Evolutionary conservation across 1,140 invertebrate genomes (phyloP).

Genomic region (Penaeus japonicus): DNA sequence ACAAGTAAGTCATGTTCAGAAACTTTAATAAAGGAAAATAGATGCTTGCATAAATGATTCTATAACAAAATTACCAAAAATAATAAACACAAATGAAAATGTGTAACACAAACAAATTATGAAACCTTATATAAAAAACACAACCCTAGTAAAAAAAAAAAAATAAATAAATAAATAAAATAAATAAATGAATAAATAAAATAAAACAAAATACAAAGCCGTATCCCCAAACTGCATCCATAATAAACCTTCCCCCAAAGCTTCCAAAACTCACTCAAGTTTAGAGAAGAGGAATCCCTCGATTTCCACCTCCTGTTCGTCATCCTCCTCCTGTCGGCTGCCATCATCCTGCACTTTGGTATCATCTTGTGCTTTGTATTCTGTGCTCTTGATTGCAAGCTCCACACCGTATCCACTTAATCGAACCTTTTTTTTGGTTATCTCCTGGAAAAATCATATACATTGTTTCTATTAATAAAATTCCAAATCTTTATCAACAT

Average conservation of each 20-base stretch:
- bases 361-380: constrained; percentile 96
- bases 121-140: no score
- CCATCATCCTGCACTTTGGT: constrained; percentile 66
- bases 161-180: not conserved
- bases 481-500: no score
- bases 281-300: constrained; percentile 87
- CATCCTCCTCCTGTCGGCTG: constrained; percentile 69
- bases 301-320: constrained; percentile 74
- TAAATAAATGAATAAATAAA: no score
- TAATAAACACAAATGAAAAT: no score
- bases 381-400: constrained; percentile 97
- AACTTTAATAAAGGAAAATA: no score
- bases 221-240: not conserved
- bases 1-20: not conserved
- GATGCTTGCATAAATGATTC: no score
- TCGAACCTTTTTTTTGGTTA: constrained; percentile 71
- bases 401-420: constrained; percentile 98
- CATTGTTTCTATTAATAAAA: no score
- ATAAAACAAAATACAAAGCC: not conserved
- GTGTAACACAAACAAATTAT: no score
- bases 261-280: constrained; percentile 59
- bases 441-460: constrained; percentile 65
- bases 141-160: no score
- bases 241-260: no score
- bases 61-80: no score